Conservation (phyloP, 2,888 invertebrate species). For the Nomada hirtipes region DNA sequence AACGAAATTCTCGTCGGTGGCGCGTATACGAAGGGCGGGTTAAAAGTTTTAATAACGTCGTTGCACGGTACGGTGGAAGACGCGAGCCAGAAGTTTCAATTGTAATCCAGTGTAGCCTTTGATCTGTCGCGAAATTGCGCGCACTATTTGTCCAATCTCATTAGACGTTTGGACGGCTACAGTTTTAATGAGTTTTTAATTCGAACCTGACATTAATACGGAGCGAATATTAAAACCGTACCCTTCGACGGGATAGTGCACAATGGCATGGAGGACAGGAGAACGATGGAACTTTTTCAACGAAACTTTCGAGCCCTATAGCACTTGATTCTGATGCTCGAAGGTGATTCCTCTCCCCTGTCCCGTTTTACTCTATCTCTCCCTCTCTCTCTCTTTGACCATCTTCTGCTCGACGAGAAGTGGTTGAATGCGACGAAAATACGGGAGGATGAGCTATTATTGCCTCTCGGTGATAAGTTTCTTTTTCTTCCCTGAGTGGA, state of each 20-base stretch:
- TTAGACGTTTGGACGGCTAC: background rate
- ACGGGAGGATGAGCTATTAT: slow-evolving; percentile 47
- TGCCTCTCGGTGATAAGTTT: slow-evolving; percentile 52
- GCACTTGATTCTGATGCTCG: slow-evolving; percentile 2
- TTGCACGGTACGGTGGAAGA: background rate
- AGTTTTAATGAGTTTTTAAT: slow-evolving; percentile 51
- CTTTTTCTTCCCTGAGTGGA: slow-evolving; percentile 10
- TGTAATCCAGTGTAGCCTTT: slow-evolving; percentile 18
- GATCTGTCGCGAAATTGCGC: slow-evolving; percentile 30
- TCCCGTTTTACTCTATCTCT: too few relatives aligned
- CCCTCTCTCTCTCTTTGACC: too few relatives aligned
- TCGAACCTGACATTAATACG: slow-evolving; percentile 12
- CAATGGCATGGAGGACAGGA: background rate
- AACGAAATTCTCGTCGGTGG: background rate
- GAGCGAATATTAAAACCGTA: slow-evolving; percentile 36
- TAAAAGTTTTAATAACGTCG: slow-evolving; percentile 42
- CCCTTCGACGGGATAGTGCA: background rate
- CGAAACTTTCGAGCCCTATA: slow-evolving; percentile 10
- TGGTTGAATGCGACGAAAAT: slow-evolving; percentile 29
- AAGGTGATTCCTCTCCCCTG: slow-evolving; percentile 7
- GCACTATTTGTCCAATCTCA: slow-evolving; percentile 27
- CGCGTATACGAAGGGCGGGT: background rate
- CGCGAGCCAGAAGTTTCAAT: slow-evolving; percentile 24
- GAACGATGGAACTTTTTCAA: slow-evolving; percentile 3
- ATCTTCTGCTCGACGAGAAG: slow-evolving; percentile 1